A percentile compares a stretch with the other conserved stretches of the same genome.
phyloP scores from a whole-genome alignment of 1,140 invertebrate genomes.

The Drosophila prosaltans region DNA sequence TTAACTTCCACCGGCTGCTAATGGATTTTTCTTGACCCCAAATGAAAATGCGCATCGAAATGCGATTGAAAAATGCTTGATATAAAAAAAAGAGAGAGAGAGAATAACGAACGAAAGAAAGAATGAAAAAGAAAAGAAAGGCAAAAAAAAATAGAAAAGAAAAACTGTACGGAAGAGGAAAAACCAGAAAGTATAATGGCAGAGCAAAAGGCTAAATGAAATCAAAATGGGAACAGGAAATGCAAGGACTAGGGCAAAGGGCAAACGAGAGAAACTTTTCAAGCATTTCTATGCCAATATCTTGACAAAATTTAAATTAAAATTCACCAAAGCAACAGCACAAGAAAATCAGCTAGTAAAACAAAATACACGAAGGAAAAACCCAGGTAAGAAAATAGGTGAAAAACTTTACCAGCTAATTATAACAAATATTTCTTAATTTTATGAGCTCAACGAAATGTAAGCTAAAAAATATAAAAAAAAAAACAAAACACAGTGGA shows the following conservation, averaged over 20 bases:
- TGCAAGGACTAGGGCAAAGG: conserved; percentile 36
- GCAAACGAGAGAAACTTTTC: conserved; percentile 2
- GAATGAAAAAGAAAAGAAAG: conserved; percentile 48
- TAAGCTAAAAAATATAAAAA: conserved; percentile 15
- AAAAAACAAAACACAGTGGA: neutral
- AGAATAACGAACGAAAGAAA: conserved; percentile 33
- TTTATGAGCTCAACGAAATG: conserved; percentile 55
- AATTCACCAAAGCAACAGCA: conserved; percentile 31
- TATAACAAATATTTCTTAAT: conserved; percentile 77
- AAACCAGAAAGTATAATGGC: conserved; percentile 45
- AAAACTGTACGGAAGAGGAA: conserved; percentile 21
- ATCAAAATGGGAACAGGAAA: conserved; percentile 71
- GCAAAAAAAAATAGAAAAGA: conserved; percentile 32
- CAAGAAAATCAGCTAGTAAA: neutral
- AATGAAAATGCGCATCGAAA: conserved; percentile 82
- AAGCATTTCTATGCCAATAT: conserved; percentile 15
- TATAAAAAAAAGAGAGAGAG: conserved; percentile 57
- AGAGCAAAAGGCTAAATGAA: conserved; percentile 68
- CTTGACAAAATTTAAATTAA: conserved; percentile 30
- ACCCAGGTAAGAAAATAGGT: neutral
- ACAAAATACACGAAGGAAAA: neutral
- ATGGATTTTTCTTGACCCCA: conserved; percentile 83
- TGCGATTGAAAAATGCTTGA: conserved; percentile 80
- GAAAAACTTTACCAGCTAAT: conserved; percentile 44
- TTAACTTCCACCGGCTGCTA: conserved; percentile 82